Evolutionary conservation across 35 echinoderm and acorn worm genomes (phyloP).

Genomic region (Apostichopus japonicus): DNA sequence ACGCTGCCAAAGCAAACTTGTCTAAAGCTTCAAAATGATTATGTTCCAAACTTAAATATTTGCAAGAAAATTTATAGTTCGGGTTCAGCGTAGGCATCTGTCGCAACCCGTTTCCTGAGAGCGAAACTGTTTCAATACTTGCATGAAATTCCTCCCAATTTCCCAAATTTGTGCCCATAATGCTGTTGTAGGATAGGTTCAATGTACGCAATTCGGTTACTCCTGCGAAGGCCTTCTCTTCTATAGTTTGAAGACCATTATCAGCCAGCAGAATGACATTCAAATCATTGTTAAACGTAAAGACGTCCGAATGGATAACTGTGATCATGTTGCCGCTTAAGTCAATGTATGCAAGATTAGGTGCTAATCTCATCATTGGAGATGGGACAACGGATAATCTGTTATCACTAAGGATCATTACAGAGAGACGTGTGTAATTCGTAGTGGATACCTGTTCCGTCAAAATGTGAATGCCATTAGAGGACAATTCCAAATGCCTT

Average conservation of each 20-base stretch:
- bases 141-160: background rate
- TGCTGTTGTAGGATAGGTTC: background rate
- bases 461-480: background rate
- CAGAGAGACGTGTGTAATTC: background rate
- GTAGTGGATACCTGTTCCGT: background rate
- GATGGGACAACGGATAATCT: background rate
- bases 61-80: background rate
- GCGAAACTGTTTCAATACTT: background rate
- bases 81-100: background rate
- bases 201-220: background rate
- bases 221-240: background rate
- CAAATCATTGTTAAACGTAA: background rate
- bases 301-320: background rate
- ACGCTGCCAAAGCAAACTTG: background rate
- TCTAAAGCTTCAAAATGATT: background rate
- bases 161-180: background rate
- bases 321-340: background rate
- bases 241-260: background rate
- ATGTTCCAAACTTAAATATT: background rate
- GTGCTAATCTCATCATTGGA: background rate
- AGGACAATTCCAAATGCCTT: background rate
- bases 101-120: background rate
- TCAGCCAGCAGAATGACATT: background rate
- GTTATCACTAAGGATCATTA: background rate
- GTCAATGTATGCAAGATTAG: background rate